Evolutionary conservation across 53 echinoderm and acorn worm genomes (phyloP), one percentile per base, ranked within the genome.

Genomic region (Glandiceps talaboti): DNA sequence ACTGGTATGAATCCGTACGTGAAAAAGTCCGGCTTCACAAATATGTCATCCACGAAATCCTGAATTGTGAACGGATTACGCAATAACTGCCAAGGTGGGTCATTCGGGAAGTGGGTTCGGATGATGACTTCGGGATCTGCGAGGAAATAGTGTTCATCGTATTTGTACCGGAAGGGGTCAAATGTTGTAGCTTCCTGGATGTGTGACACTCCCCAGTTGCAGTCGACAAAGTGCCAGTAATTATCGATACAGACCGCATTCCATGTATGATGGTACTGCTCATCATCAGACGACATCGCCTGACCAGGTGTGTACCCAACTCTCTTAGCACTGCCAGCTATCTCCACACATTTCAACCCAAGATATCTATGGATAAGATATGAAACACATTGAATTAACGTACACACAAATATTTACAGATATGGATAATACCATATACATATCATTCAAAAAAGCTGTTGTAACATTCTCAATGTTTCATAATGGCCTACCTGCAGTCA

Each of bases 181-280:
- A 91, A 91, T 79, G 85, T 87, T 87, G 91, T 88, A 0, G 93
- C 93, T 26, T 91, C 93, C 72, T 82, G 83, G 74, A 97, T 97
- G 79, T 97, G 97, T 1, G 97, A 97, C 77, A 97, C 97, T 0
- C 93, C 93, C 97, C 93, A 97, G 86, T 97, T 97, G 84, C 97
- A 97, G 84, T 97, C 97, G 6, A 97, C 80, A 79, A 97, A 97
- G 80, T 97, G 97, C 97, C 97, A 97, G 89, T 85, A 93, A 72
- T 92, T 91, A 73, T 97, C 97, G 31, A 97, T 93, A 14, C 93
- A 82, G 79, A 97, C 91, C 0, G 97, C 93, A 81, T 97, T 97
- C 97, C 97, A 97, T 20, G 97, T 97, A 85, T 97, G 97, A 25
- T 85, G 89, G 86, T 79, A 89, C 73, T 81, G 33, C 0, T 30